Evolutionary conservation across 37 sponge, comb jelly and placozoan genomes (phyloP), one percentile per base, ranked within the genome.

Genomic region (Ephydatia muelleri): DNA sequence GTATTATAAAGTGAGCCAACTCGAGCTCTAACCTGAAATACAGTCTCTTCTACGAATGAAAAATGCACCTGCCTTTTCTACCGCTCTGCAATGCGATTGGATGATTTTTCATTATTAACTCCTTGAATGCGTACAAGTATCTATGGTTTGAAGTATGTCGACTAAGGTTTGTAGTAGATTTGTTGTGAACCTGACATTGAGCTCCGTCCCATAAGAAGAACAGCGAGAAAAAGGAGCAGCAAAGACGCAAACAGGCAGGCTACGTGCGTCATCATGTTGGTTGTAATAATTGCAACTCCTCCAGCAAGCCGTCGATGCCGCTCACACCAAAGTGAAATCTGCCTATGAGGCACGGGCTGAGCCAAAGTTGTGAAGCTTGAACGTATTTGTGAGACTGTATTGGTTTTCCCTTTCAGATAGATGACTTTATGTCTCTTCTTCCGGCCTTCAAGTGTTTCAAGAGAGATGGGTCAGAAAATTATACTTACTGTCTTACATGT

Each of bases 371-470:
- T 37, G 6, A 23, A 16, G n/a, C 27, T 28, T 11, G 36, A 25
- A 36, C 8, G 22, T 49, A 33, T 65, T 22, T 65, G 1, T 77
- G 39, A 67, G 65, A 16, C 5, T 70, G 36, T 38, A 13, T n/a
- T 40, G 34, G 12, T 3, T 40, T 26, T 9, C 14, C 57, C 43
- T 71, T 72, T 13, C 33, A 92, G 93, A 79, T 88, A 29, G 84
- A 31, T 3, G 84, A 82, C 49, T 67, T 47, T 26, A 87, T 93
- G 80, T 73, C 72, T 21, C 33, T 68, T 2, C 70, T 93, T n/a
- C 74, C 71, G 26, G 87, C 87, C 30, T 93, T 93, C 77, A 86
- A 67, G 74, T 83, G 34, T 21, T 93, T 67, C 81, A 79, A 74
- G 11, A 81, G 87, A 65, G 86, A 93, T 80, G 90, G 87, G 93